Conservation (phyloP, 2,113 vertebrate genomes). For the Leiothrix lutea region DNA sequence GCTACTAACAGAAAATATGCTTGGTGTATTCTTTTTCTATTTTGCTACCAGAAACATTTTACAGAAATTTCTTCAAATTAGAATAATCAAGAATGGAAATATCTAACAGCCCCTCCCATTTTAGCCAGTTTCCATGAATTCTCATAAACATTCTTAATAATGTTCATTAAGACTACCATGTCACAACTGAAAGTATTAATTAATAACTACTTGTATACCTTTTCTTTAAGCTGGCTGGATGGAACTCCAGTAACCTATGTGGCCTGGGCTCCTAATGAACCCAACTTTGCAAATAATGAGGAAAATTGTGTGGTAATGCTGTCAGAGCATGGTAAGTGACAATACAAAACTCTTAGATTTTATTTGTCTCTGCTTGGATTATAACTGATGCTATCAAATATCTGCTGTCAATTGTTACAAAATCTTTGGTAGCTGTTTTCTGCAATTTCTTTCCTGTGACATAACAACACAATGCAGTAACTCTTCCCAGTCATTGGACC, state of each 20-base stretch:
- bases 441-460: not conserved
- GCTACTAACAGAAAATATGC: not conserved
- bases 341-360: not conserved
- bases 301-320: constrained; percentile 88
- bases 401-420: not conserved
- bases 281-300: constrained; percentile 92
- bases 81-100: not conserved
- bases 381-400: not conserved
- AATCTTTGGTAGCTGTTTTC: not conserved
- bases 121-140: not conserved
- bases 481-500: not conserved
- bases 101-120: not conserved
- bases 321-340: not conserved
- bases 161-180: not conserved
- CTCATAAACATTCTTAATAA: not conserved
- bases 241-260: constrained; percentile 83
- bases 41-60: not conserved
- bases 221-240: constrained; percentile 86
- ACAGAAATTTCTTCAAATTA: not conserved
- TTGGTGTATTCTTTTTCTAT: not conserved
- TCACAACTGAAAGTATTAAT: not conserved
- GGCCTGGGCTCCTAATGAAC: constrained; percentile 88
- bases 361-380: not conserved
- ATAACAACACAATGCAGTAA: not conserved
- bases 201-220: not conserved